phyloP scores from a whole-genome alignment of 2,113 vertebrate species.

The Loxodonta africana region DNA sequence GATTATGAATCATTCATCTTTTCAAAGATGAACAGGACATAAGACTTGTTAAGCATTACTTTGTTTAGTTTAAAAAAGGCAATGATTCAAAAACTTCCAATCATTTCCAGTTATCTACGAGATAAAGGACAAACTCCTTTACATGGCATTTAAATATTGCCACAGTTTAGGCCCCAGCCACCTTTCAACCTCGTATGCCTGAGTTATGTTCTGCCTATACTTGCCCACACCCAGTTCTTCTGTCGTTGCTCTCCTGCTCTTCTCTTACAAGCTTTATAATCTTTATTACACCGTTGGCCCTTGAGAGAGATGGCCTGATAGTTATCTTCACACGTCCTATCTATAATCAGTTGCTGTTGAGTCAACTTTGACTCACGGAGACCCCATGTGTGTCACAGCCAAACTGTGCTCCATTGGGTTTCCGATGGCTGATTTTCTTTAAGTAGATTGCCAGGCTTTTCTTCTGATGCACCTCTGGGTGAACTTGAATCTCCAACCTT shows the following conservation, averaged over 20 bases:
- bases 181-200: too few relatives aligned
- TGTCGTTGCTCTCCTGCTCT: not conserved
- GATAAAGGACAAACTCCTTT: not conserved
- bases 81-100: not conserved
- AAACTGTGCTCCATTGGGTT: too few relatives aligned
- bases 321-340: not conserved
- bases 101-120: not conserved
- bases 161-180: too few relatives aligned
- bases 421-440: too few relatives aligned
- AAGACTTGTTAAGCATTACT: not conserved
- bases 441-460: too few relatives aligned
- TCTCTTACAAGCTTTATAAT: not conserved
- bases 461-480: too few relatives aligned
- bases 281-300: not conserved
- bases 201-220: not conserved
- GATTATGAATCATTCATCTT: not conserved
- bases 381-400: too few relatives aligned
- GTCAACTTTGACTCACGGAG: too few relatives aligned
- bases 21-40: not conserved
- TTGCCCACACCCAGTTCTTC: too few relatives aligned
- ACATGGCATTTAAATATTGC: too few relatives aligned
- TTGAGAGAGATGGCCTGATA: not conserved
- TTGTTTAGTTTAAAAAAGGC: not conserved
- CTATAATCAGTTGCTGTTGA: not conserved
- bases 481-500: too few relatives aligned